Evolutionary conservation across 2,113 vertebrate species (phyloP), one percentile per base, ranked within the genome.

Genomic region (Indri indri): DNA sequence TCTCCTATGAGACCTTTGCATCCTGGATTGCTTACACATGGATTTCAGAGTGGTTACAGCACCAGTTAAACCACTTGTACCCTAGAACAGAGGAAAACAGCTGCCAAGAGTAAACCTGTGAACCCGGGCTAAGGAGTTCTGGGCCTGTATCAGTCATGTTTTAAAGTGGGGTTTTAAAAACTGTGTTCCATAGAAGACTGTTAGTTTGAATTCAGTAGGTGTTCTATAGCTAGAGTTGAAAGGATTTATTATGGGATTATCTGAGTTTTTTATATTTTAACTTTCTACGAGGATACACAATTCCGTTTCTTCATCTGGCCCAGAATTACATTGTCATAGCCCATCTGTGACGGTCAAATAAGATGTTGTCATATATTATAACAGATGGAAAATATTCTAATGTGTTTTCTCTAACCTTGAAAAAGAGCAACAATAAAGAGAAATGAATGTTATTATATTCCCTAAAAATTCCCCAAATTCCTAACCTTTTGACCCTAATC

Each of bases 371-470:
- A 80, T 47, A 57, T 68, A 71, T 11, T 32, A 66, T 12, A 83
- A 65, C 1, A 81, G 10, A 7, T 57, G 32, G 32, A 20, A 88
- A 92, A 70, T 22, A 23, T 47, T 88, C 45, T 52, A 11, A 66
- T 52, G 45, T 54, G 40, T 83, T 81, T 90, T 76, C 92, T 95
- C 25, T 79, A 80, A 96, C 25, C 34, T 90, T 90, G 65, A 90
- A 86, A 93, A 93, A 81, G 2, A 90, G 25, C 25, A 86, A n/a
- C 70, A 88, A 50, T 23, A 68, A 42, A 2, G 8, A 76, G 7
- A 92, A 57, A 77, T 61, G 68, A 94, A 71, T 81, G 47, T 42
- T 76, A 85, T 50, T 42, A 68, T 37, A 88, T 13, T 40, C 12
- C 40, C 37, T 18, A 63, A 73, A 81, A 70, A 70, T 27, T 73